Evolutionary conservation across 2,888 invertebrate species (phyloP), one percentile per base, ranked within the genome.

Genomic region (Rutpela maculata): DNA sequence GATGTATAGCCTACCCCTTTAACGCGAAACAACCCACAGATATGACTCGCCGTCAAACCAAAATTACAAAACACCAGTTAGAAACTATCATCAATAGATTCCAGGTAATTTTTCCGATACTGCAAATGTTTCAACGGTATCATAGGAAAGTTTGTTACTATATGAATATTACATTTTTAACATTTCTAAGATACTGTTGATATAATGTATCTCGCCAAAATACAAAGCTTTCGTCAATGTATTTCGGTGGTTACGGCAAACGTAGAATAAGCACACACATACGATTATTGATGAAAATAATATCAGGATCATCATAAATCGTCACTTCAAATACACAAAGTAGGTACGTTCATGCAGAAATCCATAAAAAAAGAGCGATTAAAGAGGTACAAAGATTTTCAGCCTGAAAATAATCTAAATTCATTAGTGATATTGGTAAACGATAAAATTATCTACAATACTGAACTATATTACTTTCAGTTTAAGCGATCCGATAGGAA

Each of bases 1-100:
- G 99, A 88, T 98, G 99, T 91, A 95, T 99, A 87, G 98, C 99
- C 9, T 99, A 99, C 91, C 99, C 99, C 9, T 99, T 99, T 92
- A 99, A 99, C 91, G 98, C 99, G 12, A 99, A 99, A 91, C 99
- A 99, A 89, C 98, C 98, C 0, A 98, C 98, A 9, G 99, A 99
- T 89, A 98, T 99, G 98, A 98, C 98, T 1, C 93, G 96, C 86
- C 92, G 99, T 80, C 98, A 98, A 89, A 95, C 96, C 74, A 99
- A 99, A 92, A 95, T 99, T 72, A 97, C 96, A 74, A 97, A 98
- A 89, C 97, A 98, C 89, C 99, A 99, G 90, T 91, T 99, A 83
- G 98, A 98, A 90, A 95, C 96, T 59, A 97, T 98, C 87, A 96
- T 96, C 88, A 96, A 96, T 85, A 93, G 98, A 90, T 99, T 99